Evolutionary conservation across 2,888 invertebrate species (phyloP).

Genomic region (Xestobium rufovillosum): DNA sequence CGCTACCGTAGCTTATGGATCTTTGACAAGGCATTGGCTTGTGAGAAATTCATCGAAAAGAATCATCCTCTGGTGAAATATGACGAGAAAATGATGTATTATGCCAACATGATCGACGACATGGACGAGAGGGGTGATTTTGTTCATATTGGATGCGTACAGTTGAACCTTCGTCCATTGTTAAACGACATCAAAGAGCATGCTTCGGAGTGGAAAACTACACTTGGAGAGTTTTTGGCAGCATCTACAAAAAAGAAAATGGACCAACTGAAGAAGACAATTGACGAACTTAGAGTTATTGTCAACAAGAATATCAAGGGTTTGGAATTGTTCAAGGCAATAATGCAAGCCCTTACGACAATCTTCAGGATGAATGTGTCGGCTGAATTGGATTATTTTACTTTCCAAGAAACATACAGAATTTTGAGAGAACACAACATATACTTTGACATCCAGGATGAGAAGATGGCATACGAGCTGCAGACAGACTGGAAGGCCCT

Average conservation of each 20-base stretch:
- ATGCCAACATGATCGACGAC: constrained; percentile 60
- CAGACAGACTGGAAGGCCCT: constrained; percentile 63
- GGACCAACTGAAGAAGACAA: constrained; percentile 57
- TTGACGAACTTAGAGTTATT: constrained; percentile 54
- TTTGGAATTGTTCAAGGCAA: constrained; percentile 72
- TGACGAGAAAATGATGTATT: constrained; percentile 81
- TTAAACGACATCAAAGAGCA: constrained; percentile 63
- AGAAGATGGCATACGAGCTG: constrained; percentile 51
- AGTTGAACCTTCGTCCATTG: constrained; percentile 67
- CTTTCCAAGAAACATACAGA: constrained; percentile 70
- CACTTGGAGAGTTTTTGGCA: constrained; percentile 62
- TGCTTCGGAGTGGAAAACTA: constrained; percentile 71
- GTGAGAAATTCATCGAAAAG: constrained; percentile 69
- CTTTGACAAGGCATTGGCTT: constrained; percentile 63
- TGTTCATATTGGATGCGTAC: constrained; percentile 60
- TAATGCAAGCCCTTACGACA: constrained; percentile 73
- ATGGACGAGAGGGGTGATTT: constrained; percentile 47
- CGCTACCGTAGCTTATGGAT: constrained; percentile 71
- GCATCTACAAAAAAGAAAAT: constrained; percentile 61
- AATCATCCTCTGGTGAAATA: constrained; percentile 57
- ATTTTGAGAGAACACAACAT: constrained; percentile 67
- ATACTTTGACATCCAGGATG: constrained; percentile 48
- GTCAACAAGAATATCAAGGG: constrained; percentile 71
- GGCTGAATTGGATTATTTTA: constrained; percentile 66
- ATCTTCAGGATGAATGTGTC: constrained; percentile 70